Base-by-base conservation (phyloP, 2,113 vertebrate genomes). In the Sinocyclocheilus anophthalmus region DNA sequence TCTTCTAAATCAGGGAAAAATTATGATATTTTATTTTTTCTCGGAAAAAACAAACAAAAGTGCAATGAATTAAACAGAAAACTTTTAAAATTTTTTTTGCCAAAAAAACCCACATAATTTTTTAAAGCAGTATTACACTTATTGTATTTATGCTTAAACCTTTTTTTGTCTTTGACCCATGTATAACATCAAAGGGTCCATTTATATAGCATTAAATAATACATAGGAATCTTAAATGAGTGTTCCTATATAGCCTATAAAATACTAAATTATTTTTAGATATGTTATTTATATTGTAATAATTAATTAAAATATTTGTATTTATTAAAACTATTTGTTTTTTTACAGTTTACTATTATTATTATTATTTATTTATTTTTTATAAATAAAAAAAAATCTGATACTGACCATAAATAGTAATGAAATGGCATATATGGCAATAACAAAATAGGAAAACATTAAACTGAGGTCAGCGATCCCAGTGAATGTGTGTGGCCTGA, bases 401-500 rank as follows among this genome's bases (percentile, higher is more conserved):
- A 42, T 37, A 22, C 33, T 5, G 30, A 70, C 0, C 18, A 3
- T 53, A 26, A 16, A 77, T 77, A 4, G 8, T 4, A 18, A 18
- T 18, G 5, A 55, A 55, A 55, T 12, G 14, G 30, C n/a, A 77
- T 26, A 22, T 72, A 30, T 20, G 30, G 50, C 6, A 22, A 59
- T 42, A 57, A 50, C 4, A 42, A 72, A 72, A 18, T 59, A 50
- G 24, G 22, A 39, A 73, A 67, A 53, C 3, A 22, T n/a, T 37
- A 18, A 63, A 8, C 10, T 37, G 30, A 42, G n/a, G 39, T 72
- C 69, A 33, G 24, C 57, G 22, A 33, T 42, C 69, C 10, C 69
- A 42, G 33, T 79, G 61, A 9, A 55, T 78, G 48, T 42, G 73
- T 70, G 53, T 80, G 88, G 85, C 26, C 48, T 55, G 48, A 77